These are phyloP conservation scores for Henricia sp. DNA, from an alignment of 53 echinoderm and acorn worm genomes.

Conservation along the genomic window DNA sequence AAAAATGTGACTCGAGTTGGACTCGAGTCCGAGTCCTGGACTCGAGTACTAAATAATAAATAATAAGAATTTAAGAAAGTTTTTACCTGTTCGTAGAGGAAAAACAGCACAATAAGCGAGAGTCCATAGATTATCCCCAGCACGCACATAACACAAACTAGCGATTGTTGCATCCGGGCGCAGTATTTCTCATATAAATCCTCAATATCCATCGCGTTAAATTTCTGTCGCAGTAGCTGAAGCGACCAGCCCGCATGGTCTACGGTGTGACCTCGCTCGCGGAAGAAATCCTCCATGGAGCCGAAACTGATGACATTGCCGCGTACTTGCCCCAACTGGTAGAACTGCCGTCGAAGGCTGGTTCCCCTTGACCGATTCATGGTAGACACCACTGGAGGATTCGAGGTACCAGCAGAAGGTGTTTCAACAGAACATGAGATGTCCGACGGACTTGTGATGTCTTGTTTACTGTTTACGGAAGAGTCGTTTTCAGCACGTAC, in stretches of 20 bases:
- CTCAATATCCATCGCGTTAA: constrained; percentile 87
- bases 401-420: not conserved
- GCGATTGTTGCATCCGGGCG: constrained; percentile 79
- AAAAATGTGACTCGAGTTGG: too few relatives aligned
- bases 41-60: not conserved
- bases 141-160: constrained; percentile 86
- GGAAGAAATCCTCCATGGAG: constrained; percentile 84
- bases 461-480: not conserved
- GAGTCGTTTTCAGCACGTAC: not conserved
- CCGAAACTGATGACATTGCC: constrained; percentile 90
- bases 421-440: constrained; percentile 31
- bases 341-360: constrained; percentile 75
- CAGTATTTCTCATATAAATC: constrained; percentile 83
- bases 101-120: constrained; percentile 63
- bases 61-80: not conserved
- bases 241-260: constrained; percentile 82
- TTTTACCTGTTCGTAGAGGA: constrained; percentile 65
- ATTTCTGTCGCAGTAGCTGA: constrained; percentile 74
- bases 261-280: constrained; percentile 76
- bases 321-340: constrained; percentile 89
- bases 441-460: constrained; percentile 1
- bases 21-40: too few relatives aligned
- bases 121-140: constrained; percentile 72
- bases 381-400: not conserved
- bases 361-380: constrained; percentile 46